Conservation (phyloP, 2,797 vertebrate genomes). For the Echiichthys vipera region DNA sequence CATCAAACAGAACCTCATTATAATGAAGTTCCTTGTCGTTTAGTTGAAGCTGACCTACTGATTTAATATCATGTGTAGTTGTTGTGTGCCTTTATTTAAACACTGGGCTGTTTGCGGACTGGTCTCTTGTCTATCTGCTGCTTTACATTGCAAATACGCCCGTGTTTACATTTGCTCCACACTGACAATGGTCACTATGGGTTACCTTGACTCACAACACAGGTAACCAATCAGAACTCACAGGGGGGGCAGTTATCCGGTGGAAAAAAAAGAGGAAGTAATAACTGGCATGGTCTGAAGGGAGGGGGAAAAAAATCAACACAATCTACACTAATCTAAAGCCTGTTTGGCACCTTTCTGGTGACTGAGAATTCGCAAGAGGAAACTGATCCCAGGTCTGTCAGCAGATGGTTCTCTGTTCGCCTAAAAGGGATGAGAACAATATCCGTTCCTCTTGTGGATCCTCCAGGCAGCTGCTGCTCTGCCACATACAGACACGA, state of each 20-base stretch:
- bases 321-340: constrained; percentile 42
- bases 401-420: constrained; percentile 42
- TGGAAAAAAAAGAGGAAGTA: constrained; percentile 67
- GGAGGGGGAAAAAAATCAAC: constrained; percentile 30
- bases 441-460: constrained; percentile 63
- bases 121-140: constrained; percentile 47
- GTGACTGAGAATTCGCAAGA: constrained; percentile 21
- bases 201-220: constrained; percentile 82
- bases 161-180: constrained; percentile 79
- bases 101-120: constrained; percentile 56
- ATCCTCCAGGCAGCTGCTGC: constrained; percentile 64
- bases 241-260: constrained; percentile 49
- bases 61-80: constrained; percentile 14
- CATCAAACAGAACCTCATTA: background rate
- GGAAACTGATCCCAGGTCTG: constrained; percentile 71
- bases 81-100: constrained; percentile 27
- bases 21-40: background rate
- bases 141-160: constrained; percentile 84
- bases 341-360: constrained; percentile 23
- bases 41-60: background rate
- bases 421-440: constrained; percentile 62
- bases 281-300: constrained; percentile 58
- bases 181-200: constrained; percentile 80
- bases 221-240: constrained; percentile 79
- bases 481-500: constrained; percentile 56